Conservation (phyloP, 2,888 invertebrate genomes). For the Aradus depressus region DNA sequence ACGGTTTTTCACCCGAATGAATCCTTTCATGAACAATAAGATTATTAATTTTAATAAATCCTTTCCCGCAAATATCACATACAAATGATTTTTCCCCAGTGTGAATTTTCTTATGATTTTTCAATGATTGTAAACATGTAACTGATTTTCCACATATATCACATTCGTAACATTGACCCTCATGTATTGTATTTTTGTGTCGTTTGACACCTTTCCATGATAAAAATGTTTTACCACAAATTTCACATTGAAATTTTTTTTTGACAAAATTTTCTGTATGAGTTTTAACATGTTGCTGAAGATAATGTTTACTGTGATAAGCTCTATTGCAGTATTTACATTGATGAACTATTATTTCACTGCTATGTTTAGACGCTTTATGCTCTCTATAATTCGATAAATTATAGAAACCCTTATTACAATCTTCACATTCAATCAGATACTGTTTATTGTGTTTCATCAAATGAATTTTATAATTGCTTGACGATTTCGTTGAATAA, state of each 20-base stretch:
- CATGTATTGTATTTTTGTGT: constrained; percentile 41
- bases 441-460: constrained; percentile 29
- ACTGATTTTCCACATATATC: constrained; percentile 49
- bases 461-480: constrained; percentile 27
- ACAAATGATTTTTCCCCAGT: constrained; percentile 46
- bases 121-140: constrained; percentile 43
- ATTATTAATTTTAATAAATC: constrained; percentile 40
- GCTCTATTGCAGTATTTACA: constrained; percentile 36
- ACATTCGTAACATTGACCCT: constrained; percentile 43
- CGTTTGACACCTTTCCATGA: constrained; percentile 36
- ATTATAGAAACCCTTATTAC: constrained; percentile 26
- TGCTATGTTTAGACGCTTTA: constrained; percentile 17
- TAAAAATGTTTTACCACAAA: constrained; percentile 40
- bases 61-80: constrained; percentile 41
- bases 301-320: constrained; percentile 25
- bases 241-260: constrained; percentile 38
- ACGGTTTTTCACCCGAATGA: constrained; percentile 43
- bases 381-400: constrained; percentile 23
- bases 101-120: constrained; percentile 44
- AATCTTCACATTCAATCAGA: constrained; percentile 20
- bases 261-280: constrained; percentile 25
- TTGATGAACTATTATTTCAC: constrained; percentile 35
- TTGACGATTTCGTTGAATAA: constrained; percentile 19
- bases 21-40: constrained; percentile 39
- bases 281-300: constrained; percentile 21